Conservation (phyloP, 1,140 invertebrate species). For the Conus betulinus region DNA sequence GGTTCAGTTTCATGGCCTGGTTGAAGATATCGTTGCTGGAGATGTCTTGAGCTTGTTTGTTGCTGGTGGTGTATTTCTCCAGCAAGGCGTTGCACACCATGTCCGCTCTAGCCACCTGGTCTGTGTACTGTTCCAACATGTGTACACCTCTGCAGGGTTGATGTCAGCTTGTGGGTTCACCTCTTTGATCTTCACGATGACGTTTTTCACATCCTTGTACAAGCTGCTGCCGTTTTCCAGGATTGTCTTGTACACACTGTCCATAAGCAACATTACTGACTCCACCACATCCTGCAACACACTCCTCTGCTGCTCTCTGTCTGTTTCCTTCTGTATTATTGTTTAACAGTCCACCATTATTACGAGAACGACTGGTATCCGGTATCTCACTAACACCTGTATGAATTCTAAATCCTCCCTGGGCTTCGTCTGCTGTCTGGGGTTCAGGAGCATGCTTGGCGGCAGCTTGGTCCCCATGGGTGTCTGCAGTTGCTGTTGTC, state of each 20-base stretch:
- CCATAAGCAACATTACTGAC: slow-evolving; percentile 35
- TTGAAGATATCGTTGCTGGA: slow-evolving; percentile 42
- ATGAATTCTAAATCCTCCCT: background rate
- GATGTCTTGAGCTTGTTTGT: background rate
- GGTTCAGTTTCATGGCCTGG: slow-evolving; percentile 40
- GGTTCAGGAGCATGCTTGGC: background rate
- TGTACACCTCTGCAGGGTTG: slow-evolving; percentile 52
- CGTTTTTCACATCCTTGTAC: slow-evolving; percentile 55
- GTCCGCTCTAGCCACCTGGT: slow-evolving; percentile 46
- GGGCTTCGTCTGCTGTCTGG: background rate
- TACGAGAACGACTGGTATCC: background rate
- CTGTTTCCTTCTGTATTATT: background rate
- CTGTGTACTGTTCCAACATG: slow-evolving; percentile 46
- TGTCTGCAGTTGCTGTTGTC: background rate
- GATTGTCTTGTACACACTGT: background rate
- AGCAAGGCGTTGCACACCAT: slow-evolving; percentile 41
- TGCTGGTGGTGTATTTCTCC: background rate
- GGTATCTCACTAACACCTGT: background rate
- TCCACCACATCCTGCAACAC: background rate
- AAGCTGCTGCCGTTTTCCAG: slow-evolving; percentile 20
- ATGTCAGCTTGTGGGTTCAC: slow-evolving; percentile 38
- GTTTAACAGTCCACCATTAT: background rate
- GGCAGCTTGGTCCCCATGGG: background rate
- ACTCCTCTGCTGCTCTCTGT: slow-evolving; percentile 23
- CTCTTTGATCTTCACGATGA: slow-evolving; percentile 52